Evolutionary conservation across 2,888 invertebrate genomes (phyloP), one percentile per base, ranked within the genome.

Genomic region (Tubulanus polymorphus): DNA sequence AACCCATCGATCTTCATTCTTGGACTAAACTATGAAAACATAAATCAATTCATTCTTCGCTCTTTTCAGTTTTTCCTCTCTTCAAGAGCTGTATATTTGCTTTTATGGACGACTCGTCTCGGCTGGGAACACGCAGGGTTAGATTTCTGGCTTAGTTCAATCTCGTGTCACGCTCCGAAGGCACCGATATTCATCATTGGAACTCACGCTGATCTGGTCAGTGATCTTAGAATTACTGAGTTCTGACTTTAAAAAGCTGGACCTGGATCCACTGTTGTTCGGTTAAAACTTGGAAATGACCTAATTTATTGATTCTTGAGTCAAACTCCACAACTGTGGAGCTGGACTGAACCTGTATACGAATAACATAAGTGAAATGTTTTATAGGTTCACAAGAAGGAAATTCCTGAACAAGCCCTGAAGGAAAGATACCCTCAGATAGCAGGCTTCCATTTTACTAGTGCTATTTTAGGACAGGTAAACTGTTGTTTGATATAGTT

Each of bases 91-190:
- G 69, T 76, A 18, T 76, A 76, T 55, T 58, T 76, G 50, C 56
- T 76, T 37, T 54, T 75, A 50, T 76, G 75, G 75, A 74, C 71
- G 52, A 70, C 72, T 50, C 62, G 75, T 48, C 71, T 72, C 50
- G 76, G 76, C n/a, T 72, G 67, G 57, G 75, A 76, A 56, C 74
- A 76, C 63, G 73, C 76, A 52, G 75, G 76, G 5, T 57, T 76
- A 20, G 74, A 75, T 54, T 76, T 76, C 62, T 76, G 76, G 76
- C 63, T 76, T 15, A 72, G 70, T 51, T 73, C 72, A 18, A 72
- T 76, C n/a, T 64, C 67, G 28, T 73, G 74, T 58, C 76, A 76
- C 59, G 75, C 75, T 27, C 75, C 75, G 1, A 63, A 67, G 28
- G 71, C 76, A 6, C 75, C 75, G 1, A 71, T 76, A 28, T 67